Conservation (phyloP, 2,888 invertebrate genomes). For the Rhabditoides inermis region DNA sequence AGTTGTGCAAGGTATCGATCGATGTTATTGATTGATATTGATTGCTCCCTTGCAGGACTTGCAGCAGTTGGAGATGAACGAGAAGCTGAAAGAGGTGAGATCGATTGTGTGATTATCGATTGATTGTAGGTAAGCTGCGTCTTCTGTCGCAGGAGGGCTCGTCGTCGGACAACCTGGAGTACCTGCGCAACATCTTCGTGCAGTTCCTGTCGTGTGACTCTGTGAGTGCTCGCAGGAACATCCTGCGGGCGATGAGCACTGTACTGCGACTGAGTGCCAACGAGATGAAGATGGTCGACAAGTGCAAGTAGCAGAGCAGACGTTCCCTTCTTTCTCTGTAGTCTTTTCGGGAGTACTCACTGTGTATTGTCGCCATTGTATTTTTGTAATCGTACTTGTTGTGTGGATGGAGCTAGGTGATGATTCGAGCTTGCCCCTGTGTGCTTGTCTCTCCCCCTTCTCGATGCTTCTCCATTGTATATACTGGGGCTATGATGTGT, state of each 20-base stretch:
- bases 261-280: constrained; percentile 71
- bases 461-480: not conserved
- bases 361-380: not conserved
- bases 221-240: constrained; percentile 66
- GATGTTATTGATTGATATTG: no score
- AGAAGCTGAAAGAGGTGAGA: constrained; percentile 59
- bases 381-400: not conserved
- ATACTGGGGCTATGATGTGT: not conserved
- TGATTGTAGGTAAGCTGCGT: constrained; percentile 27
- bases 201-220: constrained; percentile 70
- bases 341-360: not conserved
- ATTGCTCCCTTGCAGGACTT: no score
- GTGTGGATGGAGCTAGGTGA: not conserved
- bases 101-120: no score
- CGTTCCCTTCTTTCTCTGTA: not conserved
- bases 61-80: constrained; percentile 58
- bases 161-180: constrained; percentile 69
- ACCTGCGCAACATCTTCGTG: constrained; percentile 79
- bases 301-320: constrained; percentile 3
- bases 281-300: constrained; percentile 60
- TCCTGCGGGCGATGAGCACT: constrained; percentile 77
- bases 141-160: constrained; percentile 53
- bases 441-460: not conserved
- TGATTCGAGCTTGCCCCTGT: no score
- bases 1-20: constrained; percentile 51